A percentile compares a stretch with the other conserved stretches of the same genome.
Conservation (phyloP, 2,888 invertebrate species). For the Synanthedon myopaeformis region DNA sequence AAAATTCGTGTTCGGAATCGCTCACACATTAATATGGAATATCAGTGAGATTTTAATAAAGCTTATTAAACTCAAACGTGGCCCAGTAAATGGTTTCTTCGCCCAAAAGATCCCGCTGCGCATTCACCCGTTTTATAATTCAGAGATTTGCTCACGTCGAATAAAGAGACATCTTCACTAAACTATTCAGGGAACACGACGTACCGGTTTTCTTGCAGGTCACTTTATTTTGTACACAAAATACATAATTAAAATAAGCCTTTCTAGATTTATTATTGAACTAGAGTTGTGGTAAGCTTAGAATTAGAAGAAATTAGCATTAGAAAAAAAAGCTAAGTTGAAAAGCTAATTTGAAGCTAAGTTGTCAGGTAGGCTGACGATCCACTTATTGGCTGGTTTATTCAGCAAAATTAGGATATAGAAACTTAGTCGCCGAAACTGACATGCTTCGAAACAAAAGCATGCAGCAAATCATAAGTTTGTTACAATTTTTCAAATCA, state of each 20-base stretch:
- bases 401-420: no score
- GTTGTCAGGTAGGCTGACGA: no score
- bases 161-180: constrained; percentile 46
- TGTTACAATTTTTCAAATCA: no score
- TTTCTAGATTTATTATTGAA: no score
- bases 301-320: no score
- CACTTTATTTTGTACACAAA: neutral
- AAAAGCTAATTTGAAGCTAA: no score
- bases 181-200: constrained; percentile 43
- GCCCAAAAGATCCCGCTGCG: constrained; percentile 12
- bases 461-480: no score
- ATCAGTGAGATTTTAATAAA: constrained; percentile 37
- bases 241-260: neutral
- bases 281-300: no score
- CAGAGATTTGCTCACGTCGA: constrained; percentile 56
- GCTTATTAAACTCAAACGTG: constrained; percentile 44
- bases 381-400: no score
- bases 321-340: no score
- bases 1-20: neutral
- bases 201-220: neutral
- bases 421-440: no score
- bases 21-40: constrained; percentile 46
- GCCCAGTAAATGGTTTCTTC: constrained; percentile 23
- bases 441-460: no score
- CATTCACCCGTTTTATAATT: constrained; percentile 53